phyloP scores from a whole-genome alignment of 2,113 vertebrate genomes.

The Poicephalus meyeri region DNA sequence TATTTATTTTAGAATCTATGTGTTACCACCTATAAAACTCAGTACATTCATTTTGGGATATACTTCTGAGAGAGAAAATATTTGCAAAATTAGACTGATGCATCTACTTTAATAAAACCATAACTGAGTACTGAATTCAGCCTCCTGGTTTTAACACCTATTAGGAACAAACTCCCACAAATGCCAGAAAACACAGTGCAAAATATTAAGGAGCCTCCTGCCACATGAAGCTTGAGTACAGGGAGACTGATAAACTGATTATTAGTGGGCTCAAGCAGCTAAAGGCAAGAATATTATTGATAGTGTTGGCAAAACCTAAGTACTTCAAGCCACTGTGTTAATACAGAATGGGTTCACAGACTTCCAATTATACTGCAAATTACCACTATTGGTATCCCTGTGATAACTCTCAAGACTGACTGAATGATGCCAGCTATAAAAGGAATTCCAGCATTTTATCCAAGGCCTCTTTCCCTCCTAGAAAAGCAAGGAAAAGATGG shows the following conservation, averaged over 20 bases:
- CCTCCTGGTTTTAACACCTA: background rate
- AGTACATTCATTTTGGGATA: background rate
- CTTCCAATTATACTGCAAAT: background rate
- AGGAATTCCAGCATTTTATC: background rate
- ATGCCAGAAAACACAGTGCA: background rate
- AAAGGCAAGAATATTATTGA: background rate
- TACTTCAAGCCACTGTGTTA: background rate
- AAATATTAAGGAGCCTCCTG: background rate
- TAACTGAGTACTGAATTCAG: background rate
- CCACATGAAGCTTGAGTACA: background rate
- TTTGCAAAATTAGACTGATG: background rate
- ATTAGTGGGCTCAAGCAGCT: background rate
- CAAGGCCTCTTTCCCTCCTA: background rate
- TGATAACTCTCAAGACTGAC: background rate
- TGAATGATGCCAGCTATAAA: background rate
- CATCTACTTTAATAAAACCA: background rate
- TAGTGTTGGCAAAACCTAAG: background rate
- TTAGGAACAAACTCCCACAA: background rate
- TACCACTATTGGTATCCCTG: background rate
- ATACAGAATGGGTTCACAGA: background rate
- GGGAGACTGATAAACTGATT: background rate
- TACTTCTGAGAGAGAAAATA: background rate
- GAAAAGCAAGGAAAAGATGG: background rate
- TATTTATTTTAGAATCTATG: background rate
- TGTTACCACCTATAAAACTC: background rate